A percentile compares a stretch with the other conserved stretches of the same genome.
Evolutionary conservation across 1,140 invertebrate species (phyloP).

Genomic region (Drosophila mayri): DNA sequence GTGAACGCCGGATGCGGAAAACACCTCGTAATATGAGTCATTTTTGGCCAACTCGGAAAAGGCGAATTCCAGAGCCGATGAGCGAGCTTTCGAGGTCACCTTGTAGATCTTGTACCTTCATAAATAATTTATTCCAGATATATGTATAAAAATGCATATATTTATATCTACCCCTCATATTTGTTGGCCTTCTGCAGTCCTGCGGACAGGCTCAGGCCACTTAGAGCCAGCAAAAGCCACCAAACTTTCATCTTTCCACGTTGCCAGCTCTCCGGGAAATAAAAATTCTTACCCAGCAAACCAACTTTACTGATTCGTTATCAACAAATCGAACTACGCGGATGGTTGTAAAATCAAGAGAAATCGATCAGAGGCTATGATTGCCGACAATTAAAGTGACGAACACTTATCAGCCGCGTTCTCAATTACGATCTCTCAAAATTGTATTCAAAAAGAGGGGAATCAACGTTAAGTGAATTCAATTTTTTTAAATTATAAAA

Average conservation of each 20-base stretch:
- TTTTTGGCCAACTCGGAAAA: slow-evolving; percentile 44
- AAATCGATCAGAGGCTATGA: slow-evolving; percentile 15
- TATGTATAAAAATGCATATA: background rate
- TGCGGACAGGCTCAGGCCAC: slow-evolving; percentile 12
- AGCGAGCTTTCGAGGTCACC: slow-evolving; percentile 28
- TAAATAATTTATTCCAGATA: background rate
- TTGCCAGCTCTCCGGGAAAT: slow-evolving; percentile 26
- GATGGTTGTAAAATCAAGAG: slow-evolving; percentile 30
- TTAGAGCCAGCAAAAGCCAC: slow-evolving; percentile 33
- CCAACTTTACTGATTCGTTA: slow-evolving; percentile 13
- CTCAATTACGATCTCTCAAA: slow-evolving; percentile 18
- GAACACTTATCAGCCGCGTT: slow-evolving; percentile 7
- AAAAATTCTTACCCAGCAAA: background rate
- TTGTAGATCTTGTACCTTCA: slow-evolving; percentile 64
- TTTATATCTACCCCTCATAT: slow-evolving; percentile 55
- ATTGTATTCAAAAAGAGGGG: background rate
- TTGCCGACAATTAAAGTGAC: slow-evolving; percentile 19
- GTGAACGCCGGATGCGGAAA: background rate
- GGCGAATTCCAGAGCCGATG: background rate
- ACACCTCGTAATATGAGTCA: slow-evolving; percentile 55
- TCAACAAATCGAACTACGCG: slow-evolving; percentile 8
- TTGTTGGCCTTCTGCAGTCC: slow-evolving; percentile 10
- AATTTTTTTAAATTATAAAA: background rate
- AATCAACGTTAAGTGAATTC: slow-evolving; percentile 1
- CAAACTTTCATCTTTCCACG: slow-evolving; percentile 51